phyloP scores from a whole-genome alignment of 2,888 invertebrate species.

The Parasteatoda lunata region DNA sequence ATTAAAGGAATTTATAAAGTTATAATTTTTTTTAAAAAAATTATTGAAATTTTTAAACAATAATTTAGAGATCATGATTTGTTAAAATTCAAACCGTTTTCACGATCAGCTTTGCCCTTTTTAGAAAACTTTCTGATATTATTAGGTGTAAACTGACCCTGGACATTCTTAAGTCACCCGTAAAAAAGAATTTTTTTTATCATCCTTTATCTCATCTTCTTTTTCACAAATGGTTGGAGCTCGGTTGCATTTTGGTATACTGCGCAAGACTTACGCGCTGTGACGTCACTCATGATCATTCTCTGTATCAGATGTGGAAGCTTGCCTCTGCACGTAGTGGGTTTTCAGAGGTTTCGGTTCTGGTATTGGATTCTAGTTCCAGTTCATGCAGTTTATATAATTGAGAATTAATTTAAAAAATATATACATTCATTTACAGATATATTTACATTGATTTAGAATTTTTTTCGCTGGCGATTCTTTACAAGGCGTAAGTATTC shows the following conservation, averaged over 20 bases:
- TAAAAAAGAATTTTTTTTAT: no score
- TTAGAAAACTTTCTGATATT: no score
- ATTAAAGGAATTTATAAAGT: no score
- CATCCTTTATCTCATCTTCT: no score
- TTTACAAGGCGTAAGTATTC: no score
- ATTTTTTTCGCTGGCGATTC: not conserved
- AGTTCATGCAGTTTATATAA: not conserved
- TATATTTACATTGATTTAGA: not conserved
- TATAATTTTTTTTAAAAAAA: no score
- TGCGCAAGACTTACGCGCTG: constrained; percentile 37
- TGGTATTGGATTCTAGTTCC: not conserved
- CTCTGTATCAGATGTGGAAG: constrained; percentile 44
- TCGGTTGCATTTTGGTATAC: constrained; percentile 2
- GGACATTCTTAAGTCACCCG: no score
- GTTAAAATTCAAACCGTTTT: no score
- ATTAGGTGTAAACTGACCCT: no score
- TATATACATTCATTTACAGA: not conserved
- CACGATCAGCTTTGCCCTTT: no score
- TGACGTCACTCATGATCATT: constrained; percentile 53
- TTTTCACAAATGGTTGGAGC: not conserved
- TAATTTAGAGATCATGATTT: no score
- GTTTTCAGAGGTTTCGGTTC: constrained; percentile 13
- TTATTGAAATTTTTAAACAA: no score
- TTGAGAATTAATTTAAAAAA: not conserved
- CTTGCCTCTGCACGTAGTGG: constrained; percentile 13